Conservation (phyloP, 2,113 vertebrate genomes). For the Syngnathus floridae region DNA sequence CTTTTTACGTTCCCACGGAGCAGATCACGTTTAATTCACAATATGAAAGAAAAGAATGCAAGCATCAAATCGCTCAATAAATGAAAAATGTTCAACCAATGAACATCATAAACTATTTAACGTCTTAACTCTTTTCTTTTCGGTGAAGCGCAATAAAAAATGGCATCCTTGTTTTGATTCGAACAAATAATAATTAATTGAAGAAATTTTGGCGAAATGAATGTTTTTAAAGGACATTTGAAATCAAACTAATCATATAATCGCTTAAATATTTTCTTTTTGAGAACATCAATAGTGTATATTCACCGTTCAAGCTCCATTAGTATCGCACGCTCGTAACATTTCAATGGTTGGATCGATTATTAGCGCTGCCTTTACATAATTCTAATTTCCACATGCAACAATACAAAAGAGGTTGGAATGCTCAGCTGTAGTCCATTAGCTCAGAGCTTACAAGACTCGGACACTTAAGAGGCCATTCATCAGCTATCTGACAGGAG, state of each 20-base stretch:
- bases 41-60: too few species aligned
- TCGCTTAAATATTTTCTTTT: too few species aligned
- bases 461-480: constrained; percentile 51
- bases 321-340: background rate
- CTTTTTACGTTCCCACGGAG: background rate
- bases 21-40: constrained; percentile 3
- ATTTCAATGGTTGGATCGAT: constrained; percentile 27
- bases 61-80: too few species aligned
- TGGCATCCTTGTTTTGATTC: too few species aligned
- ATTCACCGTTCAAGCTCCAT: background rate
- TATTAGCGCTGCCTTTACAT: constrained; percentile 10
- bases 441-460: constrained; percentile 49
- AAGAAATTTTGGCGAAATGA: too few species aligned
- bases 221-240: too few species aligned
- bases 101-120: too few species aligned
- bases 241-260: background rate
- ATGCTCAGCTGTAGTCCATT: constrained; percentile 57
- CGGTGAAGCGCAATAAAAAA: too few species aligned
- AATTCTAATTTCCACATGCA: constrained; percentile 35
- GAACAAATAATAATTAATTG: too few species aligned
- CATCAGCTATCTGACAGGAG: constrained; percentile 54
- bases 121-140: too few species aligned
- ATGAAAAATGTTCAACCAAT: too few species aligned
- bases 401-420: constrained; percentile 37
- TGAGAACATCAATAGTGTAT: too few species aligned